Conservation (phyloP, 2,888 invertebrate species). For the Cantharis rufa region DNA sequence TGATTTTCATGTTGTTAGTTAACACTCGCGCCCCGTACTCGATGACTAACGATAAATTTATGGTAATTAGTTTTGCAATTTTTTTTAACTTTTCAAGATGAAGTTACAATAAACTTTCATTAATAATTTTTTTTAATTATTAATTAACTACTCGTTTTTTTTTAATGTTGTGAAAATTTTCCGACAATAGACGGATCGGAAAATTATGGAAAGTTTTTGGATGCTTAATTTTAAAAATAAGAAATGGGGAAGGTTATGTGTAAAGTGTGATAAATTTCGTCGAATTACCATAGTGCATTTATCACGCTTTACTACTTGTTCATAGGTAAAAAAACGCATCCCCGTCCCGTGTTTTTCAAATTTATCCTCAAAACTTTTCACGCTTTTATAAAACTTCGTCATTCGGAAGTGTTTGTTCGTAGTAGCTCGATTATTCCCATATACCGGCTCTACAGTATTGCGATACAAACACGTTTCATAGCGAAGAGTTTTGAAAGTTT, state of each 20-base stretch:
- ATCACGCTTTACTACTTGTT: not conserved
- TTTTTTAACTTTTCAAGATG: not conserved
- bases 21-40: not conserved
- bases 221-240: not conserved
- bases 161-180: not conserved
- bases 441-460: slow-evolving; percentile 27
- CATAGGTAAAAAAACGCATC: not conserved
- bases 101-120: not conserved
- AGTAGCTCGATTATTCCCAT: slow-evolving; percentile 27
- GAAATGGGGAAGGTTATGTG: not conserved
- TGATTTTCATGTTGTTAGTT: not conserved
- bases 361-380: slow-evolving; percentile 31
- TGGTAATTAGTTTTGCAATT: not conserved
- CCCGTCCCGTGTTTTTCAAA: slow-evolving; percentile 19
- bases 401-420: slow-evolving; percentile 27
- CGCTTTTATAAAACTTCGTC: slow-evolving; percentile 26
- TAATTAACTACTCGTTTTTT: not conserved
- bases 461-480: slow-evolving; percentile 32
- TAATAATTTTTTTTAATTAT: not conserved
- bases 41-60: not conserved
- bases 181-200: not conserved
- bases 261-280: not conserved
- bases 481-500: slow-evolving; percentile 31
- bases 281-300: not conserved
- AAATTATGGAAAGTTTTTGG: not conserved